phyloP scores from a whole-genome alignment of 2,888 invertebrate genomes.

The Luffia ferchaultella region DNA sequence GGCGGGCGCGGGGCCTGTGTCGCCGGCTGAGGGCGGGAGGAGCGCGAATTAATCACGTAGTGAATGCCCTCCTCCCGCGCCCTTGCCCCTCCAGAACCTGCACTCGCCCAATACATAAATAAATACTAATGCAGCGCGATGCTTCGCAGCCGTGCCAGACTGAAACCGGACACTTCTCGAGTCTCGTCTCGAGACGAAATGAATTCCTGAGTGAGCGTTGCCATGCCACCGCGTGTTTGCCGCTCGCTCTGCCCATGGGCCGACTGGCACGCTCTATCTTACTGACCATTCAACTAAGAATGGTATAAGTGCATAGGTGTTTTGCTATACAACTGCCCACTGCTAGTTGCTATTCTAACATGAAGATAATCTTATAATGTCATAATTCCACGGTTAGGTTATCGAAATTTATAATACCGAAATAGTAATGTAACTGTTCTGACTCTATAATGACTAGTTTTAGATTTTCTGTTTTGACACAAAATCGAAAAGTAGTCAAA shows the following conservation, averaged over 20 bases:
- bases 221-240: slow-evolving; percentile 38
- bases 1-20: slow-evolving; percentile 27
- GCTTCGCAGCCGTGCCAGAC: slow-evolving; percentile 44
- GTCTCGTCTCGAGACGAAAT: slow-evolving; percentile 41
- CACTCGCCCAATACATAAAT: slow-evolving; percentile 57
- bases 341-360: too few relatives aligned
- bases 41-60: slow-evolving; percentile 62
- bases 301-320: too few relatives aligned
- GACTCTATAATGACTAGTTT: too few relatives aligned
- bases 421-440: too few relatives aligned
- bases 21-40: slow-evolving; percentile 31
- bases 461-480: too few relatives aligned
- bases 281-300: too few relatives aligned
- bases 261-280: background rate
- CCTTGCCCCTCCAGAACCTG: slow-evolving; percentile 43
- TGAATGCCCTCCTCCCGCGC: slow-evolving; percentile 55
- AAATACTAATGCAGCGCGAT: slow-evolving; percentile 55
- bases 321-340: too few relatives aligned
- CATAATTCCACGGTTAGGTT: too few relatives aligned
- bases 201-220: slow-evolving; percentile 54
- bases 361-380: too few relatives aligned
- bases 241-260: background rate
- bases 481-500: too few relatives aligned
- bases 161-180: slow-evolving; percentile 61
- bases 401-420: too few relatives aligned